A percentile compares a stretch with the other conserved stretches of the same genome.
Conservation (phyloP, 2,113 vertebrate genomes). For the Eonycteris spelaea region DNA sequence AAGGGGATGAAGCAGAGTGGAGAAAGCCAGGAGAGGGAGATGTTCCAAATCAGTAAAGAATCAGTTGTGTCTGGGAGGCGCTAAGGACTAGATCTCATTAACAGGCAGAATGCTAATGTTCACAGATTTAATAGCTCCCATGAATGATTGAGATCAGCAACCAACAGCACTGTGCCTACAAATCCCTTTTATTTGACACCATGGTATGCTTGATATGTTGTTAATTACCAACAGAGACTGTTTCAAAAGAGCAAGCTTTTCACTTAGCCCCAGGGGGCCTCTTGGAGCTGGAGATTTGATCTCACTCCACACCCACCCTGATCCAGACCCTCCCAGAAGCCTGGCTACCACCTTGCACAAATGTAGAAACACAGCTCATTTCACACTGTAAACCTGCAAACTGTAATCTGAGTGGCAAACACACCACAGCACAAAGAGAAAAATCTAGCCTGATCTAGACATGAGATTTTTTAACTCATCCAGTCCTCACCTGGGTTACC, state of each 20-base stretch:
- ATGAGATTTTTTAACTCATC: not conserved
- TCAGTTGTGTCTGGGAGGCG: conserved; percentile 14
- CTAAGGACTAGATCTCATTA: conserved; percentile 48
- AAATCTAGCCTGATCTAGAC: conserved; percentile 8
- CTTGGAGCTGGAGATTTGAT: not conserved
- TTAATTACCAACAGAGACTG: conserved; percentile 68
- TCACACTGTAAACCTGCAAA: not conserved
- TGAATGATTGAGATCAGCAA: conserved; percentile 50
- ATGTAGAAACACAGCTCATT: not conserved
- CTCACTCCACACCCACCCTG: conserved; percentile 21
- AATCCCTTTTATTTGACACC: conserved; percentile 67
- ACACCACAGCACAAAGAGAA: not conserved
- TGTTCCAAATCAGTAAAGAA: conserved; percentile 55
- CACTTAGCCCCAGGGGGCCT: conserved; percentile 38
- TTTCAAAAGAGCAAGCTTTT: conserved; percentile 66
- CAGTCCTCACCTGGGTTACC: not conserved
- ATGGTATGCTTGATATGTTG: conserved; percentile 44
- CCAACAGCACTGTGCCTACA: conserved; percentile 40
- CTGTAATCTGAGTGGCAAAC: conserved; percentile 33
- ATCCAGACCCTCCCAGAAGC: conserved; percentile 11
- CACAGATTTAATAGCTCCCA: conserved; percentile 52
- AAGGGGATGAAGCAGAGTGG: not conserved
- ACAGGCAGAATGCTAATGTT: conserved; percentile 52
- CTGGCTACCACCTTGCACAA: not conserved
- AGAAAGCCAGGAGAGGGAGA: conserved; percentile 2